Conservation (phyloP, 2,113 vertebrate genomes). For the Channa argus region DNA sequence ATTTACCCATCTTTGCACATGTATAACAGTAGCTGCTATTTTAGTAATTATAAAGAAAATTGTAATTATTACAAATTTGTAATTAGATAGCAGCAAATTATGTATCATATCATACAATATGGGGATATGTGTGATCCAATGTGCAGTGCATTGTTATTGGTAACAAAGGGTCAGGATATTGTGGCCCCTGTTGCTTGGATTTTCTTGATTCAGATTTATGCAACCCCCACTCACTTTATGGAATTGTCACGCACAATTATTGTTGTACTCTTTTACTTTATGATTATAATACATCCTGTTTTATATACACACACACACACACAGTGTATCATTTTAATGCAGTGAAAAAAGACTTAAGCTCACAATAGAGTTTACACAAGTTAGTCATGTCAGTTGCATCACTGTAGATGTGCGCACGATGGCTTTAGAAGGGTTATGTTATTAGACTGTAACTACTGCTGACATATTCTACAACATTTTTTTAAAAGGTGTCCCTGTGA, state of each 20-base stretch:
- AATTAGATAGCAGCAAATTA: too few relatives aligned
- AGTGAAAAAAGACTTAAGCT: neutral
- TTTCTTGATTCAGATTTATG: too few relatives aligned
- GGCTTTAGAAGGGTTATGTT: neutral
- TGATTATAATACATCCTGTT: neutral
- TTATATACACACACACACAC: slow-evolving; percentile 1
- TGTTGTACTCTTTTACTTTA: neutral
- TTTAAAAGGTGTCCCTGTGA: neutral
- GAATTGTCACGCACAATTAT: neutral
- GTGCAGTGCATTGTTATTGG: neutral
- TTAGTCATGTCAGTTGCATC: slow-evolving; percentile 16
- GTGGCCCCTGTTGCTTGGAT: too few relatives aligned
- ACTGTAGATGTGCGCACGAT: neutral
- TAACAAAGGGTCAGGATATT: neutral
- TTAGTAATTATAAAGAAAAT: neutral
- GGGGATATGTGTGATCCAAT: neutral
- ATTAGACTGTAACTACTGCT: neutral
- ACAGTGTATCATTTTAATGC: neutral
- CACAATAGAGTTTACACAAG: slow-evolving; percentile 58
- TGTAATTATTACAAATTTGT: too few relatives aligned
- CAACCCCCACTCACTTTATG: neutral
- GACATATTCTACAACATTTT: neutral
- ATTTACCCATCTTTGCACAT: too few relatives aligned
- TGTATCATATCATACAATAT: neutral
- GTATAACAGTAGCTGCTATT: too few relatives aligned